A percentile compares a stretch with the other conserved stretches of the same genome.
These are phyloP conservation scores for Drosophila rubida DNA, from an alignment of 2,888 invertebrate species.

Conservation along the genomic window DNA sequence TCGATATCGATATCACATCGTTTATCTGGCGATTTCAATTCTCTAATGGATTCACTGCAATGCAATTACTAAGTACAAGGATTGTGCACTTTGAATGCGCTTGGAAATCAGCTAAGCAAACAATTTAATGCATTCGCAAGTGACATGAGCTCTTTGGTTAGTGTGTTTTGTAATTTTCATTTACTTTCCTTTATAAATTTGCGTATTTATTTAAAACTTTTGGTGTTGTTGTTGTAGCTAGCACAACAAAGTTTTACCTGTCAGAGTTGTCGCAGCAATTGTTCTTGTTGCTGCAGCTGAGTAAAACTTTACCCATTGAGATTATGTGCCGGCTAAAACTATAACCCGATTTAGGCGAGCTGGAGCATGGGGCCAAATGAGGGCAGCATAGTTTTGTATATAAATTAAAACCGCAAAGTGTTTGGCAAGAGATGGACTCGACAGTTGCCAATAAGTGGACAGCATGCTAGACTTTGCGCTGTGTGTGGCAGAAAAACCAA, in stretches of 20 bases:
- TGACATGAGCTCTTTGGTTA: not conserved
- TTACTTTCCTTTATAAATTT: not conserved
- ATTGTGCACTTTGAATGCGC: conserved; percentile 4
- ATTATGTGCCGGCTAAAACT: conserved; percentile 49
- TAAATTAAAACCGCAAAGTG: conserved; percentile 67
- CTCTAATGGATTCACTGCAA: conserved; percentile 17
- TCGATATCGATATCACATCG: conserved; percentile 4
- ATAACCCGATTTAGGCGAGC: conserved; percentile 59
- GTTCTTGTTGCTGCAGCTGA: conserved; percentile 21
- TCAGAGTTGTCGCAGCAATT: conserved; percentile 15
- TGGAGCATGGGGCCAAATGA: not conserved
- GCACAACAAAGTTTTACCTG: conserved; percentile 9
- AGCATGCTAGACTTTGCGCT: not conserved
- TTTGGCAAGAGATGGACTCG: conserved; percentile 54
- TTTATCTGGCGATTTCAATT: conserved; percentile 13
- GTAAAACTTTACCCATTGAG: conserved; percentile 63
- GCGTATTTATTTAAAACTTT: conserved; percentile 20
- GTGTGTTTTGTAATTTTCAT: not conserved
- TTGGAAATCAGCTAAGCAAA: not conserved
- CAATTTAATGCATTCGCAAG: conserved; percentile 4
- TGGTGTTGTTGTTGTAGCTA: not conserved
- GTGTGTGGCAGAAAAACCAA: conserved; percentile 4
- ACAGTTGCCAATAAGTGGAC: conserved; percentile 45
- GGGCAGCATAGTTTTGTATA: not conserved
- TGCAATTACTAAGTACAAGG: conserved; percentile 27